A percentile compares a stretch with the other conserved stretches of the same genome.
These are phyloP conservation scores for Myiozetetes cayanensis DNA, from an alignment of 2,113 vertebrate species.

Conservation along the genomic window DNA sequence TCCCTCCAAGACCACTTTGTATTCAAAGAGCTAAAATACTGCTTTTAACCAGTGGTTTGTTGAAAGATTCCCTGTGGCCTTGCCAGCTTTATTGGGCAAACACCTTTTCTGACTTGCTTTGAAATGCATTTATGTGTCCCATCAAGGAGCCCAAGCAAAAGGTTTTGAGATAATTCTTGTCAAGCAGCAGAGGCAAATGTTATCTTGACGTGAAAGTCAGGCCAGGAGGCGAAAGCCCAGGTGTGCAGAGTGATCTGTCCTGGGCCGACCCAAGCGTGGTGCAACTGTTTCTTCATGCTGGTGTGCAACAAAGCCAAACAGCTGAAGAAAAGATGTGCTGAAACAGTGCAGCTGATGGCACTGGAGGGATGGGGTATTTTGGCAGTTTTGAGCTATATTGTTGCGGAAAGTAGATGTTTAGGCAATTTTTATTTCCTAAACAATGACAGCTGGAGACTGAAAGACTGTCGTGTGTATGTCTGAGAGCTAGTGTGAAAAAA, in stretches of 20 bases:
- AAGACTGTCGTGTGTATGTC: neutral
- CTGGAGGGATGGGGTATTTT: neutral
- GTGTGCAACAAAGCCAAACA: neutral
- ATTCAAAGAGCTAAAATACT: neutral
- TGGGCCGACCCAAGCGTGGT: fast-evolving
- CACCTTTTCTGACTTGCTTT: neutral
- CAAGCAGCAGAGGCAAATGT: neutral
- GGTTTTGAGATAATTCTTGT: neutral
- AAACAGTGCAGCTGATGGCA: neutral
- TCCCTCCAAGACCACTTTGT: neutral
- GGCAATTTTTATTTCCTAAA: neutral
- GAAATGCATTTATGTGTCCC: neutral
- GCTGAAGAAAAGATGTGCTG: neutral
- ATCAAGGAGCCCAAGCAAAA: neutral
- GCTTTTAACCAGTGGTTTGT: neutral
- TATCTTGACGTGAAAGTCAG: neutral
- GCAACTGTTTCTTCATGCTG: fast-evolving
- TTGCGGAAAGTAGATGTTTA: neutral
- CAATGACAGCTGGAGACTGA: neutral
- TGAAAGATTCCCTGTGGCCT: neutral
- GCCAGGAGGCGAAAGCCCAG: fast-evolving
- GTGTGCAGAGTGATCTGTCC: neutral
- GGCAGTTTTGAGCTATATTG: neutral
- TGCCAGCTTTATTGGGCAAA: neutral
- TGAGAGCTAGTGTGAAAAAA: neutral